These are phyloP conservation scores for Bolborhynchus lineola DNA, from an alignment of 2,113 vertebrate genomes.

Conservation along the genomic window DNA sequence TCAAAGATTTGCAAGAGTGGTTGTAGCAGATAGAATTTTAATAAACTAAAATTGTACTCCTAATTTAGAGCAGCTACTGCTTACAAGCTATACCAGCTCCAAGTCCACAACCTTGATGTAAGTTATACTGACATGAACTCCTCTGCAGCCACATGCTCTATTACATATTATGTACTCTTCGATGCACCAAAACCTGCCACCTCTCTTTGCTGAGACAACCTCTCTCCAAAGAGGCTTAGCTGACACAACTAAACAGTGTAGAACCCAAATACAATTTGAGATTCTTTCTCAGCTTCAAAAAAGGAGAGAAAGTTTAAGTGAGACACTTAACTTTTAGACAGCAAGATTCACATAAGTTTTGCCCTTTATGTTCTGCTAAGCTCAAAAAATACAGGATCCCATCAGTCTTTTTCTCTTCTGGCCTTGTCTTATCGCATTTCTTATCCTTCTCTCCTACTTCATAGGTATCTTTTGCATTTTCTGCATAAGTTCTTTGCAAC, in stretches of 20 bases:
- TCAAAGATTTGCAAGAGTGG: background rate
- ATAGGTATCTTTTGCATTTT: background rate
- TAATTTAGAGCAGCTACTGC: background rate
- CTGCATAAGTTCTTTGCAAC: background rate
- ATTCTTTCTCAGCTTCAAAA: background rate
- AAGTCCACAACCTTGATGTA: background rate
- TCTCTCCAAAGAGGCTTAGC: background rate
- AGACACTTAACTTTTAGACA: background rate
- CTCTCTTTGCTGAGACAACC: background rate
- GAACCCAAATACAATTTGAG: background rate
- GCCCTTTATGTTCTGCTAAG: background rate
- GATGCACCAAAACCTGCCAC: rapidly evolving
- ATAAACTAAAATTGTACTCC: background rate
- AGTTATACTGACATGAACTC: background rate
- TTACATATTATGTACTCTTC: background rate
- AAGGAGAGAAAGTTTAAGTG: background rate
- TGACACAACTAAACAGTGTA: background rate
- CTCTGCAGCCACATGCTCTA: background rate
- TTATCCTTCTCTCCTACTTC: background rate
- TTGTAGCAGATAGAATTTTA: background rate
- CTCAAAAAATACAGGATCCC: background rate
- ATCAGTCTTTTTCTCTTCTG: background rate
- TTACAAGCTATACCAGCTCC: background rate
- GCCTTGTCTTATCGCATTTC: background rate
- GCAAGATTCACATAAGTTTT: background rate